Evolutionary conservation across 2,888 invertebrate species (phyloP).

Genomic region (Brachynemurus nebulosus): DNA sequence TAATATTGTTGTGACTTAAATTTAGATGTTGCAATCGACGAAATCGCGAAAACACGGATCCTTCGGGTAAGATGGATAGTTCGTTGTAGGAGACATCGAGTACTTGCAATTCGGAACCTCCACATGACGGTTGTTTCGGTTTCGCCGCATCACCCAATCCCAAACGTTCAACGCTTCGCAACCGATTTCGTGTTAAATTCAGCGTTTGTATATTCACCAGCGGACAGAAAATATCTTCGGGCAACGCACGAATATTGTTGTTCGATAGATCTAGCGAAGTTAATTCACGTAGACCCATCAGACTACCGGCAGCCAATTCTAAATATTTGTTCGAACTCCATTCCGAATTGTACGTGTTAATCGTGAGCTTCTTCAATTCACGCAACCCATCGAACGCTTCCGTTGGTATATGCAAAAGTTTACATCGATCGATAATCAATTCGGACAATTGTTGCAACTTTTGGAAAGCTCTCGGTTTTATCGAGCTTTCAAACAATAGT

Average conservation of each 20-base stretch:
- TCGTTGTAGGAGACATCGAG: slow-evolving; percentile 74
- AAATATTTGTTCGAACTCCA: slow-evolving; percentile 64
- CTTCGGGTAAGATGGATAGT: slow-evolving; percentile 52
- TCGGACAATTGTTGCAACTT: slow-evolving; percentile 60
- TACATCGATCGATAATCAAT: slow-evolving; percentile 63
- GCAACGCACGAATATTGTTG: slow-evolving; percentile 70
- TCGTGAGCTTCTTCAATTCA: slow-evolving; percentile 61
- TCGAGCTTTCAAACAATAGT: slow-evolving; percentile 62
- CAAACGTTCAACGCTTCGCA: slow-evolving; percentile 61
- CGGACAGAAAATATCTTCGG: slow-evolving; percentile 66
- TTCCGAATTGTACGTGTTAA: slow-evolving; percentile 67
- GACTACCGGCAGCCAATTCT: slow-evolving; percentile 55
- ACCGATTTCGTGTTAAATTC: slow-evolving; percentile 73
- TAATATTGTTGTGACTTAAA: slow-evolving; percentile 71
- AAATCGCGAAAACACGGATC: slow-evolving; percentile 57
- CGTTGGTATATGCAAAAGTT: slow-evolving; percentile 59
- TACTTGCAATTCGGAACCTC: slow-evolving; percentile 55
- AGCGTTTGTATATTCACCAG: slow-evolving; percentile 65
- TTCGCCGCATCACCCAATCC: slow-evolving; percentile 42
- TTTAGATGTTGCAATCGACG: slow-evolving; percentile 66
- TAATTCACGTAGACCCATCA: slow-evolving; percentile 65
- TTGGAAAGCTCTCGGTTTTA: slow-evolving; percentile 56
- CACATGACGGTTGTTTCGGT: slow-evolving; percentile 38
- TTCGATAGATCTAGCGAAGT: slow-evolving; percentile 66
- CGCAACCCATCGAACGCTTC: slow-evolving; percentile 68